Evolutionary conservation across 1,140 invertebrate species (phyloP).

Genomic region (Drosophila cardini): DNA sequence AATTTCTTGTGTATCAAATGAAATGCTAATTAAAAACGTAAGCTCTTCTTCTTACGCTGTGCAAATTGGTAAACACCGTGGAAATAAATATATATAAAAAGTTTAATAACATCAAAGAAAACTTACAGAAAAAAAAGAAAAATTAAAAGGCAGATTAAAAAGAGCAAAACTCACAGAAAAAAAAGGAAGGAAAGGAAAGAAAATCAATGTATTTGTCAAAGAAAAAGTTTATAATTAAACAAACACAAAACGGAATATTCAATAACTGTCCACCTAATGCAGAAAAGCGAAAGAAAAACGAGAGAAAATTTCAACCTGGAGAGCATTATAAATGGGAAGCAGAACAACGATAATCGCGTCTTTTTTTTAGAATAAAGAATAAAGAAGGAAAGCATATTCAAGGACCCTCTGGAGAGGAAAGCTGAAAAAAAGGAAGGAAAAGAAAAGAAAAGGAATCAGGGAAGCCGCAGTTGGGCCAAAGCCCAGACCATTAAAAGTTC

Average conservation of each 20-base stretch:
- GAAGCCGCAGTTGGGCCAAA: conserved; percentile 46
- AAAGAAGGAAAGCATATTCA: conserved; percentile 9
- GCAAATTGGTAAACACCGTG: conserved; percentile 53
- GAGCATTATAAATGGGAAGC: conserved; percentile 46
- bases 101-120: conserved; percentile 73
- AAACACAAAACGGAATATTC: conserved; percentile 82
- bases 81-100: conserved; percentile 64
- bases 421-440: neutral
- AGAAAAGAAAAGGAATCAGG: conserved; percentile 8
- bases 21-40: conserved; percentile 73
- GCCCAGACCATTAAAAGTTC: conserved; percentile 41
- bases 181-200: conserved; percentile 45
- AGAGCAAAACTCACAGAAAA: conserved; percentile 40
- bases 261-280: conserved; percentile 60
- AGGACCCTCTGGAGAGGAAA: neutral
- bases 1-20: conserved; percentile 41
- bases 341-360: conserved; percentile 68
- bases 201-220: conserved; percentile 65
- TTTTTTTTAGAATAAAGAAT: conserved; percentile 18
- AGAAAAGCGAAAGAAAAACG: neutral
- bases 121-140: conserved; percentile 45
- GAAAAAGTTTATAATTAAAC: conserved; percentile 82
- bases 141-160: conserved; percentile 80
- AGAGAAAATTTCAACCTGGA: conserved; percentile 8
- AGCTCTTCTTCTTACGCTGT: conserved; percentile 53